phyloP scores from a whole-genome alignment of 1,140 invertebrate genomes.

The Drosophila quadrilineata region DNA sequence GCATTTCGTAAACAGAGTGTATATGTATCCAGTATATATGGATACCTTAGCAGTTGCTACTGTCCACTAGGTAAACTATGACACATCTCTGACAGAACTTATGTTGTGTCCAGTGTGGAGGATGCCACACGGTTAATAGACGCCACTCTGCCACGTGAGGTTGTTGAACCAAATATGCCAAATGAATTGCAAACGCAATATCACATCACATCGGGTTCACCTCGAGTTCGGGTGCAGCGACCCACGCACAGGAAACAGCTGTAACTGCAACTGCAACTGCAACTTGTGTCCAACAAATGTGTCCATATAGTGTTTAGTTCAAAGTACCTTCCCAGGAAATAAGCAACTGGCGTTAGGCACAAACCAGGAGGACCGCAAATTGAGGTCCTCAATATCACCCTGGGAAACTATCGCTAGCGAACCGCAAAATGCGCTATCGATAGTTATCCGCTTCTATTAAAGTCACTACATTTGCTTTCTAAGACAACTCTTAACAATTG shows the following conservation, averaged over 20 bases:
- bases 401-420: too few relatives aligned
- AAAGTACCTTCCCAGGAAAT: too few relatives aligned
- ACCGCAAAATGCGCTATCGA: too few relatives aligned
- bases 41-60: constrained; percentile 8
- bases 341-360: too few relatives aligned
- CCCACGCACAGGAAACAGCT: constrained; percentile 53
- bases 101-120: constrained; percentile 1
- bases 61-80: background rate
- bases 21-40: too few relatives aligned
- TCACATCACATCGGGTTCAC: too few relatives aligned
- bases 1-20: background rate
- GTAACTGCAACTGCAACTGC: constrained; percentile 4
- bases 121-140: background rate
- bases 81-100: background rate
- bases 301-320: background rate
- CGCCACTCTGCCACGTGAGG: constrained; percentile 25
- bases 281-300: constrained; percentile 15
- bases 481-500: too few relatives aligned
- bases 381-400: too few relatives aligned
- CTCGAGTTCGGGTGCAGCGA: constrained; percentile 52
- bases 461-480: too few relatives aligned
- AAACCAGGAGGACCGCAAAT: too few relatives aligned
- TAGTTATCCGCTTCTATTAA: too few relatives aligned
- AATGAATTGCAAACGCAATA: constrained; percentile 54
- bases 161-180: constrained; percentile 66